These are phyloP conservation scores for Bradypodion pumilum DNA, from an alignment of 2,797 vertebrate genomes.

Conservation along the genomic window DNA sequence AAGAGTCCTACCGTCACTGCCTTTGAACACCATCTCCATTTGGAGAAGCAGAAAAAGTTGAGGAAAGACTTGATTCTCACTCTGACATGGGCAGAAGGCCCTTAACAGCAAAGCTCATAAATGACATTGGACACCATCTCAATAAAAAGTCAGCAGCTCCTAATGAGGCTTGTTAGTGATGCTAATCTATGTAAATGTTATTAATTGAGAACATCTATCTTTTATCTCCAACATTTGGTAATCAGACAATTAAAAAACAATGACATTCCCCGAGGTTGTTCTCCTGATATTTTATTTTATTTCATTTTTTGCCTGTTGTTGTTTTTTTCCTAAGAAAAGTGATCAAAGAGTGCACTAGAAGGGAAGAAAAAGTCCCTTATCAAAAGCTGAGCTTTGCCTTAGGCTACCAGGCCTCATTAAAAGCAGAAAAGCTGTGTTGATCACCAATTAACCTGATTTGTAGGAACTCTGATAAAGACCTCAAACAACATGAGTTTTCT, in stretches of 20 bases:
- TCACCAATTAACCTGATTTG: constrained; percentile 99
- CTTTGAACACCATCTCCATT: constrained; percentile 69
- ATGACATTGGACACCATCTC: constrained; percentile 86
- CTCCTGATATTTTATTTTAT: constrained; percentile 67
- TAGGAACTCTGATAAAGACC: constrained; percentile 90
- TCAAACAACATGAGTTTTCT: constrained; percentile 83
- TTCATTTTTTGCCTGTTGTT: constrained; percentile 16
- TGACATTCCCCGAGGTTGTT: constrained; percentile 88
- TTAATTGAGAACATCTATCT: constrained; percentile 99
- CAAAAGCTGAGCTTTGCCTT: constrained; percentile 87
- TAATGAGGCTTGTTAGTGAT: constrained; percentile 99
- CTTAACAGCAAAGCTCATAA: constrained; percentile 78
- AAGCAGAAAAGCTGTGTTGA: constrained; percentile 92
- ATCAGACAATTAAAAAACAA: constrained; percentile 99
- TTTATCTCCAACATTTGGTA: constrained; percentile 97
- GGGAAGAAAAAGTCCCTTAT: constrained; percentile 86
- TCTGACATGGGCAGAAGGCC: constrained; percentile 58
- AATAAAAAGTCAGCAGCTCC: constrained; percentile 89
- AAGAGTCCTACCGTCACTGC: constrained; percentile 58
- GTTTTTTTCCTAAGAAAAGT: constrained; percentile 74
- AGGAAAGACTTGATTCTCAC: constrained; percentile 73
- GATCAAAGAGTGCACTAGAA: constrained; percentile 91
- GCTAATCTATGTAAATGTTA: constrained; percentile 99
- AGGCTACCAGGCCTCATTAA: constrained; percentile 93
- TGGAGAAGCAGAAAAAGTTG: constrained; percentile 79